Percentiles rank a stretch among this genome's conserved stretches.
phyloP scores from a whole-genome alignment of 1,140 invertebrate species.

The Pogonomyrmex barbatus region DNA sequence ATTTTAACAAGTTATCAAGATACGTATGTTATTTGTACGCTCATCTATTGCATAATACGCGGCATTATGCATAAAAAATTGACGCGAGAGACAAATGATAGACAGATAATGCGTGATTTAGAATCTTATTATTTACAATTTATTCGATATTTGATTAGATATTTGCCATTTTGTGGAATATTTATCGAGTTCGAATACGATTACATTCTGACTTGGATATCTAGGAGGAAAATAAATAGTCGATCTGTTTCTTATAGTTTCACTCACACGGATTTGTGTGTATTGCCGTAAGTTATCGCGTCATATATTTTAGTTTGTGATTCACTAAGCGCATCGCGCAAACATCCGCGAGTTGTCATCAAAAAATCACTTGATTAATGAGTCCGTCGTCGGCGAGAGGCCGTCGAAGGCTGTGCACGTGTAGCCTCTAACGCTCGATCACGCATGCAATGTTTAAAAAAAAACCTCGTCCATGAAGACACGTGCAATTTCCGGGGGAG shows the following conservation, averaged over 20 bases:
- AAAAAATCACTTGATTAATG: slow-evolving; percentile 47
- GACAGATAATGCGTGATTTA: neutral
- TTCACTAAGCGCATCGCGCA: slow-evolving; percentile 24
- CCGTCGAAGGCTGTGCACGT: slow-evolving; percentile 24
- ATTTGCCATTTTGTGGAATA: neutral
- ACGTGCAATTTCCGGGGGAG: neutral
- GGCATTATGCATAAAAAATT: slow-evolving; percentile 3
- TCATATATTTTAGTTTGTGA: slow-evolving; percentile 26
- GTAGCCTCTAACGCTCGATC: slow-evolving; percentile 19
- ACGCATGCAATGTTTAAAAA: neutral
- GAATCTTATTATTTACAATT: neutral
- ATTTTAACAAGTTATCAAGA: neutral
- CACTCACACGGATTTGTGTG: neutral
- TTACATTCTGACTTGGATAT: neutral
- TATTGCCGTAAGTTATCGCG: slow-evolving; percentile 19
- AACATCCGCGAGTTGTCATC: slow-evolving; percentile 41
- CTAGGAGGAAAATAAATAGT: neutral
- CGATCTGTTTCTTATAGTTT: neutral
- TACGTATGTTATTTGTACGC: slow-evolving; percentile 30
- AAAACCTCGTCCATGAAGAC: slow-evolving; percentile 3
- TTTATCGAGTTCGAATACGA: neutral
- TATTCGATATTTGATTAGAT: neutral
- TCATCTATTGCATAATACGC: slow-evolving; percentile 3
- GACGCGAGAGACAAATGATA: neutral
- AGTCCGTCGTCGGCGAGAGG: slow-evolving; percentile 7